Evolutionary conservation across 2,113 vertebrate species (phyloP).

Genomic region (Cebus imitator): DNA sequence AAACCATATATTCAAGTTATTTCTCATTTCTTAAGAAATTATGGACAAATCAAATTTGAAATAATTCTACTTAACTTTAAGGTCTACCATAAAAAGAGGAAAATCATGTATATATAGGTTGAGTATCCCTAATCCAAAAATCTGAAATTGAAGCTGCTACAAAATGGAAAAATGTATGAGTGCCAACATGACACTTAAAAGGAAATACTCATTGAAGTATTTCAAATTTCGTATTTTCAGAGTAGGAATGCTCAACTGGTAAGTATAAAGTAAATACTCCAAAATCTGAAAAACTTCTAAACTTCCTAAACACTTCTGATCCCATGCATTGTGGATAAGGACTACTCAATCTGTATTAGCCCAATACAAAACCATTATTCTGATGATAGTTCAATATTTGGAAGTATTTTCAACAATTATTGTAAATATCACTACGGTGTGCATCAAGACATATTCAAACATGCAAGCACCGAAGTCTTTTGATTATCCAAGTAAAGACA

Average conservation of each 20-base stretch:
- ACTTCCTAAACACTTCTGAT: background rate
- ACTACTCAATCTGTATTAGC: background rate
- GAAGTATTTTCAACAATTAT: background rate
- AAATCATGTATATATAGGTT: background rate
- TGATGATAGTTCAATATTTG: background rate
- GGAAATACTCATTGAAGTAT: background rate
- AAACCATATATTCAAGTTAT: background rate
- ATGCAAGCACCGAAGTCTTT: background rate
- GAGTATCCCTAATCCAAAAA: background rate
- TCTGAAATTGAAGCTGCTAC: background rate
- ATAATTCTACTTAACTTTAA: background rate
- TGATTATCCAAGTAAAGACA: constrained; percentile 55
- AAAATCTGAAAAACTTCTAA: background rate
- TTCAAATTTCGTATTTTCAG: background rate
- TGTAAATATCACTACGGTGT: background rate
- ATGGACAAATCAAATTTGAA: background rate
- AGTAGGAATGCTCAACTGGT: background rate
- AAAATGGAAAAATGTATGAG: background rate
- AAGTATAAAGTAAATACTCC: background rate
- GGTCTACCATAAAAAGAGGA: background rate
- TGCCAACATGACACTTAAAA: background rate
- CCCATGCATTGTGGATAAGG: background rate
- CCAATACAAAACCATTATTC: background rate
- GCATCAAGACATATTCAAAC: background rate
- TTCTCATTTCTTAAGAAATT: background rate